phyloP scores from a whole-genome alignment of 1,140 invertebrate genomes.

The Drosophila paulistorum region DNA sequence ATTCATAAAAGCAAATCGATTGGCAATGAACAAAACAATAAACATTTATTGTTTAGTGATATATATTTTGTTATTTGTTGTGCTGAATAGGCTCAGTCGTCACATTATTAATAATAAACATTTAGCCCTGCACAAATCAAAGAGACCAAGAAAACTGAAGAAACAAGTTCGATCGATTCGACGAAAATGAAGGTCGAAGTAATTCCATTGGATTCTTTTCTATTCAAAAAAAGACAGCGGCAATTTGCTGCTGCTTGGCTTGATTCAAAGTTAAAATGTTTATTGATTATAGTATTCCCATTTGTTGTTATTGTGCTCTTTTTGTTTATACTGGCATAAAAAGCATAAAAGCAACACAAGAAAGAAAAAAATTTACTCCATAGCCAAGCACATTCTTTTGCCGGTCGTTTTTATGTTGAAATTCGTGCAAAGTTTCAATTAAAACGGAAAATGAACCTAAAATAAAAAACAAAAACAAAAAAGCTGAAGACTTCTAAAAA shows the following conservation, averaged over 20 bases:
- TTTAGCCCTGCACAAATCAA: slow-evolving; percentile 70
- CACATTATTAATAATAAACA: slow-evolving; percentile 64
- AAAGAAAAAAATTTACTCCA: slow-evolving; percentile 55
- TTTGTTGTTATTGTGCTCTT: slow-evolving; percentile 40
- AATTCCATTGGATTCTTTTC: slow-evolving; percentile 49
- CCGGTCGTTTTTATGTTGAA: slow-evolving; percentile 64
- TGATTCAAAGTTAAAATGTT: slow-evolving; percentile 26
- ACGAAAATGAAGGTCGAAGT: slow-evolving; percentile 58
- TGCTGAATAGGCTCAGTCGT: slow-evolving; percentile 56
- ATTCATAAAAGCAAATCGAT: slow-evolving; percentile 59
- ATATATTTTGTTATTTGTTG: slow-evolving; percentile 29
- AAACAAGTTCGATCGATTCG: slow-evolving; percentile 19
- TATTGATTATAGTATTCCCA: slow-evolving; percentile 33
- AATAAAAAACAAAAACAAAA: slow-evolving; percentile 19
- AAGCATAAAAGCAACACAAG: slow-evolving; percentile 36
- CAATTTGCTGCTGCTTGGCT: slow-evolving; percentile 33
- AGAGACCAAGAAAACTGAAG: slow-evolving; percentile 41
- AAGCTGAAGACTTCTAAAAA: slow-evolving; percentile 6
- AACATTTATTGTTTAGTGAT: slow-evolving; percentile 71
- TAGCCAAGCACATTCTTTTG: slow-evolving; percentile 62
- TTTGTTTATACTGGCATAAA: slow-evolving; percentile 63
- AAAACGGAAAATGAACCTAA: slow-evolving; percentile 27
- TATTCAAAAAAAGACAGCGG: slow-evolving; percentile 14
- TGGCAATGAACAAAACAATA: slow-evolving; percentile 78
- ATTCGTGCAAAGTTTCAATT: slow-evolving; percentile 68